These are phyloP conservation scores for Ammodytes marinus DNA, from an alignment of 2,113 vertebrate genomes.

Conservation along the genomic window DNA sequence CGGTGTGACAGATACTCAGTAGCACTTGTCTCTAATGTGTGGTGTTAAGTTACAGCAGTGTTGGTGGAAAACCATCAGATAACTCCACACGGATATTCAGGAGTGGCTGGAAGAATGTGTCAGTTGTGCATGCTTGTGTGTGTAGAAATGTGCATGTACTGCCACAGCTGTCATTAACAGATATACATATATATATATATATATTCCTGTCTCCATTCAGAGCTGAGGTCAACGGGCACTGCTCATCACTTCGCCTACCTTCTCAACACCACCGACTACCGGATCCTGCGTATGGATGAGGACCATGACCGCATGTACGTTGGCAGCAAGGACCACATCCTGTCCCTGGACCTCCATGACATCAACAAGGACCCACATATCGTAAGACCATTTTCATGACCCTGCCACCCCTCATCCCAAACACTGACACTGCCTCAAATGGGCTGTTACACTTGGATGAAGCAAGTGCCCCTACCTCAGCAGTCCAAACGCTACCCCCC, in stretches of 20 bases:
- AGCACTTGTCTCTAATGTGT: constrained; percentile 72
- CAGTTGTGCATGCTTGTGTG: constrained; percentile 49
- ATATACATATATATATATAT: background rate
- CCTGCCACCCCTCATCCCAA: background rate
- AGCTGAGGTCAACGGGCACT: constrained; percentile 92
- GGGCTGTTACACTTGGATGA: constrained; percentile 27
- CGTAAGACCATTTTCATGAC: constrained; percentile 84
- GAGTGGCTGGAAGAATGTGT: constrained; percentile 59
- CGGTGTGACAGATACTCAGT: constrained; percentile 70
- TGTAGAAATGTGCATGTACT: constrained; percentile 25
- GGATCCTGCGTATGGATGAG: constrained; percentile 97
- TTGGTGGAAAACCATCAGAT: constrained; percentile 75
- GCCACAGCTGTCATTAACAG: constrained; percentile 52
- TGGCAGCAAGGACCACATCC: constrained; percentile 97
- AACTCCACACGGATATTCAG: constrained; percentile 46
- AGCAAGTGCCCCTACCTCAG: constrained; percentile 38
- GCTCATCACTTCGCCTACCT: constrained; percentile 97
- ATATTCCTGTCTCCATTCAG: constrained; percentile 78
- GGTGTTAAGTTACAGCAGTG: constrained; percentile 68
- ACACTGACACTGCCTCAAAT: background rate
- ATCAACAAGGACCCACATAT: constrained; percentile 98
- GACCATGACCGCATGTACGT: constrained; percentile 99
- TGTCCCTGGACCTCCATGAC: constrained; percentile 97
- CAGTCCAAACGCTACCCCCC: background rate
- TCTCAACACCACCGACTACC: constrained; percentile 95